Conservation (phyloP, 2,888 invertebrate species). For the Pteria penguin region DNA sequence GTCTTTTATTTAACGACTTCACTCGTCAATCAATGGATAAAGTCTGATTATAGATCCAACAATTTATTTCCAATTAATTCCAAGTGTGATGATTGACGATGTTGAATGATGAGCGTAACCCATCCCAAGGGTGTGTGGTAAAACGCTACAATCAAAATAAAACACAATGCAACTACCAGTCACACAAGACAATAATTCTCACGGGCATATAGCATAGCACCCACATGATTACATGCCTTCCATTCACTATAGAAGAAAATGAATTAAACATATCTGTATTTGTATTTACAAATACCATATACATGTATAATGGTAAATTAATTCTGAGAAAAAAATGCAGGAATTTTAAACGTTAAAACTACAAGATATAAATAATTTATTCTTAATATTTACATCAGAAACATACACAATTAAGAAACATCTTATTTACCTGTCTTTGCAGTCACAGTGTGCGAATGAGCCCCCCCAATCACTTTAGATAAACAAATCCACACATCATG, state of each 20-base stretch:
- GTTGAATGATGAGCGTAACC: too few relatives aligned
- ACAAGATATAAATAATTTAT: too few relatives aligned
- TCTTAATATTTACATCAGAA: neutral
- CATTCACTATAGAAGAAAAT: neutral
- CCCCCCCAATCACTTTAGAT: conserved; percentile 38
- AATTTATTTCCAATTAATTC: too few relatives aligned
- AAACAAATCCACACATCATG: conserved; percentile 36
- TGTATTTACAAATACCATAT: neutral
- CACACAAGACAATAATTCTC: too few relatives aligned
- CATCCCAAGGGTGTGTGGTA: too few relatives aligned
- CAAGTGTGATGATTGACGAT: too few relatives aligned
- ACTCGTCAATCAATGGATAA: too few relatives aligned
- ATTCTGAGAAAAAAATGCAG: neutral
- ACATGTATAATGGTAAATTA: neutral
- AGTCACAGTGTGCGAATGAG: conserved; percentile 38
- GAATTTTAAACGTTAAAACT: too few relatives aligned
- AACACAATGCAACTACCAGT: too few relatives aligned
- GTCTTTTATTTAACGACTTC: too few relatives aligned
- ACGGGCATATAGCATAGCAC: conserved; percentile 14
- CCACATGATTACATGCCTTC: conserved; percentile 25
- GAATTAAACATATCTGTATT: neutral
- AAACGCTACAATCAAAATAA: too few relatives aligned
- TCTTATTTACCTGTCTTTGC: conserved; percentile 36
- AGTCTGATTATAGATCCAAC: too few relatives aligned
- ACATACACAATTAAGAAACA: neutral